Evolutionary conservation across 2,113 vertebrate genomes (phyloP).

Genomic region (Nesoenas mayeri): DNA sequence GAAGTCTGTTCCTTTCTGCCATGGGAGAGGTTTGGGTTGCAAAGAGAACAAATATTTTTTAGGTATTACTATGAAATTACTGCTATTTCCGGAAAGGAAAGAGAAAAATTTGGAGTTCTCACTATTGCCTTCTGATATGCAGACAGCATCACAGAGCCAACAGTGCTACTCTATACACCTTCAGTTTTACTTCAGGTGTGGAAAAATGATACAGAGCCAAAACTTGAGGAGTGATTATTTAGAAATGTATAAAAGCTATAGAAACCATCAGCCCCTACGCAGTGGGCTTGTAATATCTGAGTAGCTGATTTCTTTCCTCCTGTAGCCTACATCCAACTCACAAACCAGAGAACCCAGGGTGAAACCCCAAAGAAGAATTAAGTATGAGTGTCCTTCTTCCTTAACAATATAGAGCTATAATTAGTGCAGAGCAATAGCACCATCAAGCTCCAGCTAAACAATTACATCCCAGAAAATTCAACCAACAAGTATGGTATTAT

Average conservation of each 20-base stretch:
- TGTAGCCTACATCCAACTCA: not conserved
- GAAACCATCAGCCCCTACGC: not conserved
- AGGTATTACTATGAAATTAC: not conserved
- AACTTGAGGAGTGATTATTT: not conserved
- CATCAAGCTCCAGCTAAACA: slow-evolving; percentile 59
- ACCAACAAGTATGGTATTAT: not conserved
- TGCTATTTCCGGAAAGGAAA: not conserved
- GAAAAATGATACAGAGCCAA: not conserved
- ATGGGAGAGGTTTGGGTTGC: not conserved
- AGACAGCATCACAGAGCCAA: not conserved
- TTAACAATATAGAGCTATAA: not conserved
- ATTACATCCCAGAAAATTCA: not conserved
- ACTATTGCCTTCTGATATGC: not conserved
- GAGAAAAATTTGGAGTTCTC: not conserved
- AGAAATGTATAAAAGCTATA: not conserved
- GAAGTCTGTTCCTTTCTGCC: not conserved
- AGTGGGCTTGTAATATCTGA: not conserved
- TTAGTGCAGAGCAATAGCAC: slow-evolving; percentile 63
- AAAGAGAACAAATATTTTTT: not conserved
- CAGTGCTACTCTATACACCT: not conserved
- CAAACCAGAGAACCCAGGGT: not conserved
- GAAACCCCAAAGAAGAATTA: not conserved
- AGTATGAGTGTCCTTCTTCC: not conserved
- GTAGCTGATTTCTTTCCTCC: not conserved
- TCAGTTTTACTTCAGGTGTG: not conserved